Conservation (phyloP, 2,113 vertebrate genomes). For the Engystomops pustulosus region DNA sequence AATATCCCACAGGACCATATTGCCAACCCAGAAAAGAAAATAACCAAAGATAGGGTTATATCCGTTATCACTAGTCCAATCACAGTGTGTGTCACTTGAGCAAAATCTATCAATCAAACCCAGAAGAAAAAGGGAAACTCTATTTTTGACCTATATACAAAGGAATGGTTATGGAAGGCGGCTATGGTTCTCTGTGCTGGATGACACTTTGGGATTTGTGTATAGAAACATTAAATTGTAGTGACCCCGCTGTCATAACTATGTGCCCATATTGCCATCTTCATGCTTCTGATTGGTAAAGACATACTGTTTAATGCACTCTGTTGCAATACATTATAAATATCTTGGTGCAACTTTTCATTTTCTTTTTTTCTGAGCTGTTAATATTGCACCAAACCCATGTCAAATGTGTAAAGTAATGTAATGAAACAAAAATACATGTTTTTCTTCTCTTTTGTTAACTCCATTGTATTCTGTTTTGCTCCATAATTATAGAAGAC, state of each 20-base stretch:
- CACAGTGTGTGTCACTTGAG: not conserved
- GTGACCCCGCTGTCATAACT: constrained; percentile 20
- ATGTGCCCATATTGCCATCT: constrained; percentile 28
- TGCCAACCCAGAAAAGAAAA: constrained; percentile 5
- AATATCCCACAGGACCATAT: not conserved
- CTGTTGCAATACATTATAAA: constrained; percentile 24
- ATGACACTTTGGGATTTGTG: constrained; percentile 23
- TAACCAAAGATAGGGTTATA: constrained; percentile 39
- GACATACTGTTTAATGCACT: constrained; percentile 11
- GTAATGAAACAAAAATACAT: not conserved
- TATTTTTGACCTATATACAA: not conserved
- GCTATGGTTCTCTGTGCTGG: constrained; percentile 11
- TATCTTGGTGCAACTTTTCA: constrained; percentile 5
- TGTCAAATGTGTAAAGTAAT: constrained; percentile 22
- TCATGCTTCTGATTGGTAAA: constrained; percentile 23
- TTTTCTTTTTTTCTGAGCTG: not conserved
- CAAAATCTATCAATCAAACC: not conserved
- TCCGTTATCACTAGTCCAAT: constrained; percentile 6
- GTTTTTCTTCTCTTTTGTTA: constrained; percentile 5
- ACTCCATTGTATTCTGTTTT: not conserved
- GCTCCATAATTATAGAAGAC: not conserved
- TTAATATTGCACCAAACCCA: constrained; percentile 26
- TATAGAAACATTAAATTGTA: not conserved
- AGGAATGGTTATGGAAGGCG: constrained; percentile 4
- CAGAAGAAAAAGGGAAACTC: not conserved